Evolutionary conservation across 2,888 invertebrate species (phyloP), one percentile per base, ranked within the genome.

Genomic region (Rhaphigaster nebulosa): DNA sequence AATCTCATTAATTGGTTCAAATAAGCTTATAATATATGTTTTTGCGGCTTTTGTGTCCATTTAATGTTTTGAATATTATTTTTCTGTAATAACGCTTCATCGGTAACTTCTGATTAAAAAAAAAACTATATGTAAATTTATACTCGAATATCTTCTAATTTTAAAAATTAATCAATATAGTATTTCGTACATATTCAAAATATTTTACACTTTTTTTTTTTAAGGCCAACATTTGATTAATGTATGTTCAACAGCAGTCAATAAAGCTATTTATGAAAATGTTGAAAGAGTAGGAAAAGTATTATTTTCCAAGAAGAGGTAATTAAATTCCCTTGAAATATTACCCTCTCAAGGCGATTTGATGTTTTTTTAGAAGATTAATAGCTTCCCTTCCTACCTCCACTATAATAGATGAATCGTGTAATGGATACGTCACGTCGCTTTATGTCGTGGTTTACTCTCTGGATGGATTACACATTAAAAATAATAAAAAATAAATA

Each of bases 241-340:
- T 76, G 18, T 38, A 20, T 1, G 34, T 23, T 76, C 20, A 76
- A 23, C 20, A 20, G 38, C 34, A 76, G 70, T 38, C 38, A 76
- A 76, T 76, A 76, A 76, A 76, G 34, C 70, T 76, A 76, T 76
- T 76, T 76, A 76, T 76, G 70, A 76, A 76, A 76, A 76, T 76
- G 70, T 76, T 76, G 70, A 76, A 76, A 76, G 70, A 38, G 70
- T 76, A 76, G 70, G 34, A 76, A 20, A 38, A 76, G 70, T 76
- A 76, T 76, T 76, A 76, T 34, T 23, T 38, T 20, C 70, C 34
- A 76, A 76, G 70, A 38, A n/a, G 65, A 76, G 34, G 70, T 76
- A 76, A 76, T 76, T 76, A 76, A 76, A 76, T 76, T 76, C 70
- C 70, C 70, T 76, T 76, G 70, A 76, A 76, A 76, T 76, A 76